A percentile compares a stretch with the other conserved stretches of the same genome.
phyloP scores from a whole-genome alignment of 2,888 invertebrate species.

The Strigamia maritima region DNA sequence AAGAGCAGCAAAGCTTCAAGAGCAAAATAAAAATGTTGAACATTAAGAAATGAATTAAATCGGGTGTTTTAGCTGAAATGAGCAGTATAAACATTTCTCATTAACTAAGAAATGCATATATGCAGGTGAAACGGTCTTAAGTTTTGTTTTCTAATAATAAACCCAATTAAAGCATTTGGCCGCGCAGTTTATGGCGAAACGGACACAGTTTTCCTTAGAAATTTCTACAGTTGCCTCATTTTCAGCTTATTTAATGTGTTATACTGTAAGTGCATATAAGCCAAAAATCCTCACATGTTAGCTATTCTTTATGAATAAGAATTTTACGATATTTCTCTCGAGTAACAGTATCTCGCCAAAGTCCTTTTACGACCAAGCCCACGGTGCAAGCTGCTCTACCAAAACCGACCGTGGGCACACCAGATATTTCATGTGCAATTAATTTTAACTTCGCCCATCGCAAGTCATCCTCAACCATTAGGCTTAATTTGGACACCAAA shows the following conservation, averaged over 20 bases:
- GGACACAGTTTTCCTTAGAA: neutral
- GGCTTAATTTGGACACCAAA: constrained; percentile 36
- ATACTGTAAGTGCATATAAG: constrained; percentile 24
- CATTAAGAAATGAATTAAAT: too few relatives aligned
- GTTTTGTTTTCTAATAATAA: neutral
- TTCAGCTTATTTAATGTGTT: constrained; percentile 21
- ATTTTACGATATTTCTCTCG: constrained; percentile 22
- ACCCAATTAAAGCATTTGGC: neutral
- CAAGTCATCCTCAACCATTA: constrained; percentile 16
- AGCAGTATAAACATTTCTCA: too few relatives aligned
- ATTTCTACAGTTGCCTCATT: constrained; percentile 17
- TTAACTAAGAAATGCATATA: too few relatives aligned
- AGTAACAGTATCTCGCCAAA: constrained; percentile 27
- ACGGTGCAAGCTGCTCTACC: constrained; percentile 7
- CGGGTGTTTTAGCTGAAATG: too few relatives aligned
- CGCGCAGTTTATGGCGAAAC: neutral
- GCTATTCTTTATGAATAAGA: constrained; percentile 27
- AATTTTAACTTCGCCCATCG: constrained; percentile 36
- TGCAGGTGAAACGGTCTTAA: neutral
- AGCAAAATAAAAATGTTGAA: too few relatives aligned
- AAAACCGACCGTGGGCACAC: constrained; percentile 26
- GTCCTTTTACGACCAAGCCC: constrained; percentile 24
- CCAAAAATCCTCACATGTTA: constrained; percentile 29
- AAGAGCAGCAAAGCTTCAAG: too few relatives aligned
- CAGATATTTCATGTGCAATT: constrained; percentile 37